A percentile compares a stretch with the other conserved stretches of the same genome.
Conservation (phyloP, 2,888 invertebrate genomes). For the Epirrhoe alternata region DNA sequence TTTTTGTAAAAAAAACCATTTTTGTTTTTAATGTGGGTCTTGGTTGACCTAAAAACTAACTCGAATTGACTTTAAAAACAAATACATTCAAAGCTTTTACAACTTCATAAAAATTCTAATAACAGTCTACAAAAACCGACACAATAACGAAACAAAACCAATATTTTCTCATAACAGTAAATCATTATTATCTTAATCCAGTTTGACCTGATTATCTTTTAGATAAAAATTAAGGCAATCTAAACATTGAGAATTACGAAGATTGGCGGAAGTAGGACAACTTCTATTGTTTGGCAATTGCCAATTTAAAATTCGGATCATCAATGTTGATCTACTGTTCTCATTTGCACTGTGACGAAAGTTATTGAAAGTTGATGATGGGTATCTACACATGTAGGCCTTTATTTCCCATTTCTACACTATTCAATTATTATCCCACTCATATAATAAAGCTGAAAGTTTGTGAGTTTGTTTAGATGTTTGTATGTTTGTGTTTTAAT, state of each 20-base stretch:
- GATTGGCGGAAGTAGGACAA: slow-evolving; percentile 68
- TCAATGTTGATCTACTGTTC: slow-evolving; percentile 27
- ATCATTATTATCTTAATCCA: slow-evolving; percentile 2
- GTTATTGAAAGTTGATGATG: slow-evolving; percentile 23
- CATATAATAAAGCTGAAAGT: too few relatives aligned
- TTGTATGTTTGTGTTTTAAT: too few relatives aligned
- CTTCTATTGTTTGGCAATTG: slow-evolving; percentile 30
- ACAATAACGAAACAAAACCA: not conserved
- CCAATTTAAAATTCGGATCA: slow-evolving; percentile 35
- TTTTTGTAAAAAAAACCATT: too few relatives aligned
- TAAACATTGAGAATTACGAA: slow-evolving; percentile 63
- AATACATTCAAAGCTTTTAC: too few relatives aligned
- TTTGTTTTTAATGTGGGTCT: too few relatives aligned
- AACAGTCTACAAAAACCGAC: not conserved
- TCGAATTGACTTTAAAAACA: too few relatives aligned
- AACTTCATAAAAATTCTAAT: not conserved
- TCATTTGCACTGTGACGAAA: slow-evolving; percentile 29
- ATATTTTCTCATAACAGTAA: not conserved
- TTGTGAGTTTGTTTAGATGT: too few relatives aligned
- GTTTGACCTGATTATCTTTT: slow-evolving; percentile 50
- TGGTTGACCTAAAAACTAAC: too few relatives aligned
- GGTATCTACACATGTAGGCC: too few relatives aligned
- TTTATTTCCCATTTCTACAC: too few relatives aligned
- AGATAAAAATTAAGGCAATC: slow-evolving; percentile 71
- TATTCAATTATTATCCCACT: too few relatives aligned